Conservation (phyloP, 2,797 vertebrate genomes). For the Enteromius anoplus region DNA sequence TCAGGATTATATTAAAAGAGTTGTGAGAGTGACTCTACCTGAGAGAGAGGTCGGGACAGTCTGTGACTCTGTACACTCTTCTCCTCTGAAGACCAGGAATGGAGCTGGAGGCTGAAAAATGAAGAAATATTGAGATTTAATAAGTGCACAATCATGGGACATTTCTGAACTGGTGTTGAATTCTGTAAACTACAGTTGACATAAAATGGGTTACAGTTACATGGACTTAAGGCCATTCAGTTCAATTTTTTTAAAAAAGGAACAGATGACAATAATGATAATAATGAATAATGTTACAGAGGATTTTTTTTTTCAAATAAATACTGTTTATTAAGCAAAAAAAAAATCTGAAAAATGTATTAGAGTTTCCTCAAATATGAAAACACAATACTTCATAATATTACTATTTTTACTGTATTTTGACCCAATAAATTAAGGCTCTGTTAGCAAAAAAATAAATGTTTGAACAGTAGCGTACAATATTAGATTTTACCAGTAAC, state of each 20-base stretch:
- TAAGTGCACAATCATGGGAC: background rate
- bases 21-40: conserved; percentile 70
- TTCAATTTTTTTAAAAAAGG: no score
- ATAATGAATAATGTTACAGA: background rate
- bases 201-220: background rate
- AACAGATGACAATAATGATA: background rate
- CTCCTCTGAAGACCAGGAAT: conserved; percentile 79
- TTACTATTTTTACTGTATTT: background rate
- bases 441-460: background rate
- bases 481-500: background rate
- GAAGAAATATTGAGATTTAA: conserved; percentile 11
- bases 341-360: no score
- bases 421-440: background rate
- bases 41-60: conserved; percentile 77
- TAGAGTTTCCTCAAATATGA: background rate
- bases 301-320: background rate
- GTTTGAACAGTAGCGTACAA: background rate
- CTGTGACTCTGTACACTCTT: conserved; percentile 64
- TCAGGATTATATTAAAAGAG: background rate
- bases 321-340: background rate
- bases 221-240: no score
- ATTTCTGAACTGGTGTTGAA: background rate
- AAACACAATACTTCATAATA: background rate
- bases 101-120: conserved; percentile 71
- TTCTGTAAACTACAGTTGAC: conserved; percentile 12